Evolutionary conservation across 2,888 invertebrate genomes (phyloP).

Genomic region (Drosophila quasianomalipes): DNA sequence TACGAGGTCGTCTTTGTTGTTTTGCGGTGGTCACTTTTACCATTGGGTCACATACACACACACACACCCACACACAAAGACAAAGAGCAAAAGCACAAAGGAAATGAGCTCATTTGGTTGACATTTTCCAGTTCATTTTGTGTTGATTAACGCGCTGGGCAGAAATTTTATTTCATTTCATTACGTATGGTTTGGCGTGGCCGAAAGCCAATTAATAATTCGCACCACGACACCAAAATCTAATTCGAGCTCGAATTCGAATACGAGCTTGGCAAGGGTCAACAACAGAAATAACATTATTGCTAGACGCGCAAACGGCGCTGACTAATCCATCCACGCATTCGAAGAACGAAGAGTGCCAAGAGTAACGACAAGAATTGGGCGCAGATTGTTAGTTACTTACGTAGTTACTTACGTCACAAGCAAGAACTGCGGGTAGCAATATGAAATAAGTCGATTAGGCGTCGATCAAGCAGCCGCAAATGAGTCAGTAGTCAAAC

Average conservation of each 20-base stretch:
- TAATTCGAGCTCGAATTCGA: constrained; percentile 42
- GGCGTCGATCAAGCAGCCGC: constrained; percentile 51
- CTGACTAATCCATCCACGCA: constrained; percentile 57
- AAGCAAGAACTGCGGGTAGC: constrained; percentile 38
- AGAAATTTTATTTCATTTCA: constrained; percentile 26
- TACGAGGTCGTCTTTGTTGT: constrained; percentile 72
- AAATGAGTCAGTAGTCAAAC: constrained; percentile 62
- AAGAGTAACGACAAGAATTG: constrained; percentile 46
- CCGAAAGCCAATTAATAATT: constrained; percentile 72
- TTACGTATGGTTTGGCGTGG: constrained; percentile 14
- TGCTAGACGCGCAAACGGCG: constrained; percentile 16
- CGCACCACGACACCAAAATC: constrained; percentile 52
- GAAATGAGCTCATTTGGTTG: constrained; percentile 78
- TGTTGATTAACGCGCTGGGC: constrained; percentile 68
- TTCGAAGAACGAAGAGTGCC: constrained; percentile 12
- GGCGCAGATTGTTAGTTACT: constrained; percentile 15
- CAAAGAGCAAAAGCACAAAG: constrained; percentile 29
- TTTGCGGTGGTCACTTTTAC: constrained; percentile 52
- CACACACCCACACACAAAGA: neutral
- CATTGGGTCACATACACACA: constrained; percentile 36
- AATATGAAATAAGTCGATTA: constrained; percentile 50
- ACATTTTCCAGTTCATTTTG: constrained; percentile 78
- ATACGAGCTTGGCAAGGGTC: constrained; percentile 57
- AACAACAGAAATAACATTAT: constrained; percentile 27
- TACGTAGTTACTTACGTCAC: constrained; percentile 65